Evolutionary conservation across 2,113 vertebrate species (phyloP).

Genomic region (Erythrocebus patas): DNA sequence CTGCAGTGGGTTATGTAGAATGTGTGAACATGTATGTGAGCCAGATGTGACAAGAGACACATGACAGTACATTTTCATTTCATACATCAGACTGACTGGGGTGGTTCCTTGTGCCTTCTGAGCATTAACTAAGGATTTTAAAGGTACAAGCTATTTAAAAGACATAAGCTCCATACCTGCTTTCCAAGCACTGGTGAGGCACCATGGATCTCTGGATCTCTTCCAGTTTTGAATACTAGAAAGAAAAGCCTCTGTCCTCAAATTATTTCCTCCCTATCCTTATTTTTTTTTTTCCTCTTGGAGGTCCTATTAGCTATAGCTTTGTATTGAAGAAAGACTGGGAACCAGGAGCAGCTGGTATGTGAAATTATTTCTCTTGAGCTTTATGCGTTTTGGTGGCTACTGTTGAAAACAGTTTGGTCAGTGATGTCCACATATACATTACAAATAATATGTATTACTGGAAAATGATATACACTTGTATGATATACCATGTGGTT

Average conservation of each 20-base stretch:
- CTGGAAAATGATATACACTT: not conserved
- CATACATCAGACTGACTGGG: not conserved
- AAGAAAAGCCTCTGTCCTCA: not conserved
- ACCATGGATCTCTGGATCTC: not conserved
- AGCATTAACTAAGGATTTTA: constrained; percentile 4
- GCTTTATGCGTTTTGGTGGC: not conserved
- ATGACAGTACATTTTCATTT: constrained; percentile 9
- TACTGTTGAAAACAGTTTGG: not conserved
- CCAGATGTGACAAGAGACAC: not conserved
- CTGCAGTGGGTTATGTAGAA: not conserved
- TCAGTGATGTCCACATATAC: not conserved
- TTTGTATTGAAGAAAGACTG: not conserved
- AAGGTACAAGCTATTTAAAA: not conserved
- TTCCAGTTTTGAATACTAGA: not conserved
- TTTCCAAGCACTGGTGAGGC: not conserved
- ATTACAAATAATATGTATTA: not conserved
- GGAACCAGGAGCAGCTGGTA: not conserved
- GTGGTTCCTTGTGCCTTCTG: not conserved
- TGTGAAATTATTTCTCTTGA: not conserved
- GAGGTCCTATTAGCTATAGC: not conserved
- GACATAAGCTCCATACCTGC: not conserved
- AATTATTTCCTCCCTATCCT: not conserved
- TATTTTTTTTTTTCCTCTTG: rapidly evolving
- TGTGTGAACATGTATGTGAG: not conserved
- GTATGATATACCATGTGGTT: not conserved